These are phyloP conservation scores for Dipodomys merriami DNA, from an alignment of 2,113 vertebrate species.

Conservation along the genomic window DNA sequence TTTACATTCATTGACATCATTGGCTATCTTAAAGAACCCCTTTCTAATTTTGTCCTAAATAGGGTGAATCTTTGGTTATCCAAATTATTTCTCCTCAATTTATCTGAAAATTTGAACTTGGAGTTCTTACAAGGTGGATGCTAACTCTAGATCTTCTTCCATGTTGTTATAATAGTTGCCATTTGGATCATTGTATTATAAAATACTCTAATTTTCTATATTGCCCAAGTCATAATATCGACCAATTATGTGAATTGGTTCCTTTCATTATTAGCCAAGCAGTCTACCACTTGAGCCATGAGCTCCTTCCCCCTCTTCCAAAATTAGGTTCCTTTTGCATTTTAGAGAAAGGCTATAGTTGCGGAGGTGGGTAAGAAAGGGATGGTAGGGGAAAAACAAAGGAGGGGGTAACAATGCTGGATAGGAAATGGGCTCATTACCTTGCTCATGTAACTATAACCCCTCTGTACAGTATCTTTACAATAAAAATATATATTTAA, in stretches of 20 bases:
- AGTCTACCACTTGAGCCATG: no score
- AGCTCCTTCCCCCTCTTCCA: background rate
- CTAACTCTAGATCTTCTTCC: background rate
- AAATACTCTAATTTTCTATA: background rate
- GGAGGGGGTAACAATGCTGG: no score
- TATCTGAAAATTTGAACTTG: background rate
- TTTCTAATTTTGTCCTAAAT: background rate
- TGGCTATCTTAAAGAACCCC: slow-evolving; percentile 34
- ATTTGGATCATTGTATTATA: background rate
- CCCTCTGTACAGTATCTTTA: no score
- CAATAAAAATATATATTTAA: no score
- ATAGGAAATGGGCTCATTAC: no score
- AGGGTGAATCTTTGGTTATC: background rate
- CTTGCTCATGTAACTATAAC: no score
- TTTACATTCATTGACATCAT: background rate
- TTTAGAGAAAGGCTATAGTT: background rate
- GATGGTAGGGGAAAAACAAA: no score
- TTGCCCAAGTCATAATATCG: background rate
- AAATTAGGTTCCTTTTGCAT: background rate
- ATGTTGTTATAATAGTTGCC: background rate
- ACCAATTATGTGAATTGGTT: background rate
- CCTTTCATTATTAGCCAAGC: background rate
- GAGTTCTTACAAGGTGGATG: background rate
- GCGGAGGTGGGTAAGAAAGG: no score
- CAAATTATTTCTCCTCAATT: slow-evolving; percentile 6